Evolutionary conservation across 2,113 vertebrate genomes (phyloP).

Genomic region (Nothobranchius kuhntae): DNA sequence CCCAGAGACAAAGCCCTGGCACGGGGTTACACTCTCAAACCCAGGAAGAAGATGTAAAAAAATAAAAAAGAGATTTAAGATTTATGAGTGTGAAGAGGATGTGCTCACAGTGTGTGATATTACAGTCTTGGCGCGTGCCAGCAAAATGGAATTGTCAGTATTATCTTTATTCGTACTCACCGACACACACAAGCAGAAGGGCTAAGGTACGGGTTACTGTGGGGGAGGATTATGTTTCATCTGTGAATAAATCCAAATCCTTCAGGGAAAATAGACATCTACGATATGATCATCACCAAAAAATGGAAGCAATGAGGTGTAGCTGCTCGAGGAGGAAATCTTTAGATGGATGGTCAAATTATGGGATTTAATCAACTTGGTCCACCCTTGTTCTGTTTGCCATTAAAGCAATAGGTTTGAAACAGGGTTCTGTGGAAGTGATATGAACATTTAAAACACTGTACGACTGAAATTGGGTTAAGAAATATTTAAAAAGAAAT

Average conservation of each 20-base stretch:
- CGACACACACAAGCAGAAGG: not conserved
- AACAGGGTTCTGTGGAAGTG: not conserved
- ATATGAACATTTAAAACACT: constrained; percentile 11
- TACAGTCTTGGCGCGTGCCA: constrained; percentile 29
- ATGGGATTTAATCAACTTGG: not conserved
- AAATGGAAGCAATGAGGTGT: not conserved
- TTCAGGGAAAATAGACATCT: not conserved
- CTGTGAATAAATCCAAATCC: constrained; percentile 19
- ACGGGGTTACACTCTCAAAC: constrained; percentile 53
- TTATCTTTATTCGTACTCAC: constrained; percentile 36
- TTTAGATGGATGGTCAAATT: not conserved
- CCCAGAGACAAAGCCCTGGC: constrained; percentile 45
- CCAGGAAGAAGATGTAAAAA: constrained; percentile 20
- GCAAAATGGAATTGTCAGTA: constrained; percentile 39
- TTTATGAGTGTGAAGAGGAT: constrained; percentile 44
- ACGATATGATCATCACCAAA: not conserved
- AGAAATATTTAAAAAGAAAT: no score
- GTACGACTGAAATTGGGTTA: no score
- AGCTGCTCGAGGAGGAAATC: no score
- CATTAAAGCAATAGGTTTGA: no score
- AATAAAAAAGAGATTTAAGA: constrained; percentile 28
- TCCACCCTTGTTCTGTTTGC: no score
- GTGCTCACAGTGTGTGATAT: constrained; percentile 35
- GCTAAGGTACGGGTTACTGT: not conserved
- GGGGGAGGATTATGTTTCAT: constrained; percentile 13